Conservation (phyloP, 1,140 invertebrate genomes). For the Heliconius nattereri region DNA sequence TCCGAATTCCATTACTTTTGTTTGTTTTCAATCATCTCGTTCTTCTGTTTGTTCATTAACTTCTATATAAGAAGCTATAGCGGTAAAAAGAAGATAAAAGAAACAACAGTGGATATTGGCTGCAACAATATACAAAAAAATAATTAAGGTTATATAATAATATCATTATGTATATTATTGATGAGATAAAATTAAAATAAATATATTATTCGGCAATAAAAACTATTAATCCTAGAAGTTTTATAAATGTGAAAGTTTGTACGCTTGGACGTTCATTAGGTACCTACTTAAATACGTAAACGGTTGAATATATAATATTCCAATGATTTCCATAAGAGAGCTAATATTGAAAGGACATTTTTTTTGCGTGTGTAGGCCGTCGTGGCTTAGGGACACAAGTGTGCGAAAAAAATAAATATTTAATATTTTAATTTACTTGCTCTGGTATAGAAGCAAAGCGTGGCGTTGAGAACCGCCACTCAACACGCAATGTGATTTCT, state of each 20-base stretch:
- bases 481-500: background rate
- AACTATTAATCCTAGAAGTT: constrained; percentile 5
- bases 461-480: background rate
- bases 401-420: background rate
- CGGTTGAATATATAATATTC: background rate
- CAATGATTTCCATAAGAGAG: background rate
- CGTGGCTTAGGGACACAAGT: background rate
- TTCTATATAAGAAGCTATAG: constrained; percentile 92
- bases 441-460: background rate
- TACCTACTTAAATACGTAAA: background rate
- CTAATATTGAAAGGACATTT: background rate
- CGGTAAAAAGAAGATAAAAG: constrained; percentile 30
- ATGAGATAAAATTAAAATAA: too few relatives aligned
- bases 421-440: background rate
- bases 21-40: constrained; percentile 85
- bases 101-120: background rate
- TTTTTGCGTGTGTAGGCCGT: background rate
- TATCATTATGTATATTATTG: too few relatives aligned
- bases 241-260: constrained; percentile 2
- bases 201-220: background rate
- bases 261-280: background rate
- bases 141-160: background rate
- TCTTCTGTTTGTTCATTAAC: constrained; percentile 92
- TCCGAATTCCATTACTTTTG: constrained; percentile 83
- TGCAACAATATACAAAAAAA: constrained; percentile 13